Evolutionary conservation across 1,140 invertebrate genomes (phyloP).

Genomic region (Pseudomyrmex pallidus): DNA sequence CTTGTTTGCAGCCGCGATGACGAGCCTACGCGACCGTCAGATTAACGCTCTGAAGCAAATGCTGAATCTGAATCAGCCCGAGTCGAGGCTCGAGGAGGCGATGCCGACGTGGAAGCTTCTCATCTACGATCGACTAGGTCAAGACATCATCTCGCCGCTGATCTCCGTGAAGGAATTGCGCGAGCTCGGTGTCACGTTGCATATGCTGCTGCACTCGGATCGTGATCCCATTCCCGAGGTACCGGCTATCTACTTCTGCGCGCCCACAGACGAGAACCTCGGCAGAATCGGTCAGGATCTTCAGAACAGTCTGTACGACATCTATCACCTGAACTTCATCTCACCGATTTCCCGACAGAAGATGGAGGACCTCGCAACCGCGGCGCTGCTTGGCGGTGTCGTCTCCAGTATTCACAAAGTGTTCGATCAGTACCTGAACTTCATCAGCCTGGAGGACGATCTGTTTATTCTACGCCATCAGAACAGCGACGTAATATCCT

Average conservation of each 20-base stretch:
- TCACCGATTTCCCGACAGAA: constrained; percentile 97
- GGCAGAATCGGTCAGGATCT: constrained; percentile 97
- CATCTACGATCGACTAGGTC: constrained; percentile 97
- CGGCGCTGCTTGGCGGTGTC: constrained; percentile 94
- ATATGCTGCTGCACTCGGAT: constrained; percentile 97
- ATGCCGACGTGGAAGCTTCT: constrained; percentile 98
- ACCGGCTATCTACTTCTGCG: constrained; percentile 99
- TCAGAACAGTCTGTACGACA: constrained; percentile 96
- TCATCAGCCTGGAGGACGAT: constrained; percentile 99
- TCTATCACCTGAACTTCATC: constrained; percentile 99
- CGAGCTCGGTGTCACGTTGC: constrained; percentile 98
- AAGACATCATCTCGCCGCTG: constrained; percentile 99
- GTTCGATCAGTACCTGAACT: constrained; percentile 99
- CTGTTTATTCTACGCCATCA: constrained; percentile 97
- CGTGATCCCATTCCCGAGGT: constrained; percentile 99
- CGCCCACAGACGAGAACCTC: constrained; percentile 98
- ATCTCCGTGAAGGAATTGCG: constrained; percentile 98
- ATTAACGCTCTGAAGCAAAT: constrained; percentile 95
- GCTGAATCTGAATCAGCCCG: constrained; percentile 95
- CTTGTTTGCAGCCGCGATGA: constrained; percentile 82
- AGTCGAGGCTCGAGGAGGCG: constrained; percentile 90
- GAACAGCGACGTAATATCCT: constrained; percentile 95
- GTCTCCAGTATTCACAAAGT: constrained; percentile 97
- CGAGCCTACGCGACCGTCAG: constrained; percentile 90
- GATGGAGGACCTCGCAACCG: constrained; percentile 97